Conservation (phyloP, 2,113 vertebrate genomes). For the Passer montanus region DNA sequence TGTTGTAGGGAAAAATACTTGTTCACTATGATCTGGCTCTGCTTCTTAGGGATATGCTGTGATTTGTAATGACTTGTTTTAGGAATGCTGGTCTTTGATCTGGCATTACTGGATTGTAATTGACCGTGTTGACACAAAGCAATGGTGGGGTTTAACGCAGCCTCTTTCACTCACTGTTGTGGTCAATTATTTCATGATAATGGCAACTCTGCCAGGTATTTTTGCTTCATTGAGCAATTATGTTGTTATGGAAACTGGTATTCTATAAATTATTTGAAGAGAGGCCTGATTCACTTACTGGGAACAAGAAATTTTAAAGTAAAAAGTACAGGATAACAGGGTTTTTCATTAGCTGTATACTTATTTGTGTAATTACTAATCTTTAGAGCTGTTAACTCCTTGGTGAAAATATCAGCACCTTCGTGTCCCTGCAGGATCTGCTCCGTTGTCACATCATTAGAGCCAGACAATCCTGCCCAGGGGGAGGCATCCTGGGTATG, state of each 20-base stretch:
- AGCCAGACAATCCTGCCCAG: background rate
- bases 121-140: background rate
- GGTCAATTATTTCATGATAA: constrained; percentile 45
- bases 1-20: background rate
- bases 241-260: constrained; percentile 57
- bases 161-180: constrained; percentile 3
- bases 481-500: background rate
- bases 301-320: constrained; percentile 6
- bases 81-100: background rate
- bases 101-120: background rate
- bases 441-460: background rate
- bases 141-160: background rate
- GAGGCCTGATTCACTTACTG: background rate
- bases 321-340: background rate
- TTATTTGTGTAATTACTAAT: background rate
- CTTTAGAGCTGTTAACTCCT: background rate
- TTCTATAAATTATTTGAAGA: constrained; percentile 33
- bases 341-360: background rate
- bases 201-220: constrained; percentile 25
- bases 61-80: background rate
- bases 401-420: background rate
- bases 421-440: background rate
- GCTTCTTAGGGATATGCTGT: background rate
- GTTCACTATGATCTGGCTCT: background rate
- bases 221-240: constrained; percentile 42